Evolutionary conservation across 2,888 invertebrate genomes (phyloP), one percentile per base, ranked within the genome.

Genomic region (Doris montereyensis): DNA sequence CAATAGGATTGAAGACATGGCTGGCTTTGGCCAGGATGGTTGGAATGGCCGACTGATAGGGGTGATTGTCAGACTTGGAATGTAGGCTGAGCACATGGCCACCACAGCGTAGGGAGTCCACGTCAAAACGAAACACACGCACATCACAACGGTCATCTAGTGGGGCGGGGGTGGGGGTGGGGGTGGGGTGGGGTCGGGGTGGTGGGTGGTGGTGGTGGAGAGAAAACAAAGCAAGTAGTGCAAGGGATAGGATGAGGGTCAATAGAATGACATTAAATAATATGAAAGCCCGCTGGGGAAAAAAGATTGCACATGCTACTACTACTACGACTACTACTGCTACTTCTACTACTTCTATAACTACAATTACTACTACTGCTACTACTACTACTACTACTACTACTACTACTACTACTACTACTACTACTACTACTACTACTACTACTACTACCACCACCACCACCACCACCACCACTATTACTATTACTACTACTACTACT

Each of bases 121-220:
- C 3, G 84, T 83, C 10, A 83, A 41, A 10, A 86, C 83, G 71
- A 86, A 87, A 17, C 84, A 86, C 75, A 81, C 81, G 58, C 85
- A 85, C 86, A 86, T 86, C 34, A 85, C 81, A 67, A 86, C 83
- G 0, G 86, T 84, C 67, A 86, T 85, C 86, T 86, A n/a, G n/a
- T n/a, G n/a, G n/a, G n/a, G n/a, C n/a, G n/a, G n/a, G n/a, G n/a
- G n/a, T n/a, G n/a, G n/a, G n/a, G n/a, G n/a, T n/a, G n/a, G n/a
- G n/a, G n/a, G n/a, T n/a, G n/a, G n/a, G n/a, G n/a, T n/a, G n/a
- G n/a, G n/a, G n/a, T n/a, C n/a, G n/a, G n/a, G n/a, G n/a, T n/a
- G n/a, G n/a, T n/a, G n/a, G n/a, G n/a, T n/a, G n/a, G n/a, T n/a
- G n/a, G n/a, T n/a, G n/a, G n/a, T n/a, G n/a, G n/a, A n/a, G n/a